phyloP scores from a whole-genome alignment of 2,113 vertebrate genomes.

The Platichthys stellatus region DNA sequence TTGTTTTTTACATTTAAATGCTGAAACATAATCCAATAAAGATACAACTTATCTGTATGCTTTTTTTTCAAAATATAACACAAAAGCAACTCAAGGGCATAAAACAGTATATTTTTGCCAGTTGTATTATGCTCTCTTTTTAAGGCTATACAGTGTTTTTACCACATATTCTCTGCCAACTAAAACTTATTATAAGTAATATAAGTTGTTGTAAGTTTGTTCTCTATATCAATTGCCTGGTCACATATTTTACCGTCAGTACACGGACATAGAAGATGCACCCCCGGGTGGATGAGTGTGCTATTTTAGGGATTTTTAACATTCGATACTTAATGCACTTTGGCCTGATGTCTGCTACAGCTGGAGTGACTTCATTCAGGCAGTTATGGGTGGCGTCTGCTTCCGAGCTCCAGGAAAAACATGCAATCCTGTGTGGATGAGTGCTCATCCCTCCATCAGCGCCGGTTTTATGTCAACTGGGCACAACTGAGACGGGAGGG shows the following conservation, averaged over 20 bases:
- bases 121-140: no score
- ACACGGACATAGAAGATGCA: slow-evolving; percentile 4
- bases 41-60: no score
- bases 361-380: slow-evolving; percentile 64
- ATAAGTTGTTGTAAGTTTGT: no score
- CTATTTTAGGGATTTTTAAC: slow-evolving; percentile 62
- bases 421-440: slow-evolving; percentile 3
- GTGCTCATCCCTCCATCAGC: slow-evolving; percentile 50
- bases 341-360: slow-evolving; percentile 54
- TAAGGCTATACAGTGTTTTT: no score
- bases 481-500: slow-evolving; percentile 42
- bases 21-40: no score
- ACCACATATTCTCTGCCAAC: no score
- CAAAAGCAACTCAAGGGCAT: no score
- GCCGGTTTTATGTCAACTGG: slow-evolving; percentile 45
- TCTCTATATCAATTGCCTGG: background rate
- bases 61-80: no score
- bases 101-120: no score
- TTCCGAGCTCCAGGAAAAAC: slow-evolving; percentile 29
- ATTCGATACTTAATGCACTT: slow-evolving; percentile 60
- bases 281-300: slow-evolving; percentile 8
- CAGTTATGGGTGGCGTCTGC: slow-evolving; percentile 38
- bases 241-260: no score
- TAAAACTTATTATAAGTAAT: no score
- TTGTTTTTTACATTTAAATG: background rate